Evolutionary conservation across 1,140 invertebrate species (phyloP), one percentile per base, ranked within the genome.

Genomic region (Eufriesea mexicana): DNA sequence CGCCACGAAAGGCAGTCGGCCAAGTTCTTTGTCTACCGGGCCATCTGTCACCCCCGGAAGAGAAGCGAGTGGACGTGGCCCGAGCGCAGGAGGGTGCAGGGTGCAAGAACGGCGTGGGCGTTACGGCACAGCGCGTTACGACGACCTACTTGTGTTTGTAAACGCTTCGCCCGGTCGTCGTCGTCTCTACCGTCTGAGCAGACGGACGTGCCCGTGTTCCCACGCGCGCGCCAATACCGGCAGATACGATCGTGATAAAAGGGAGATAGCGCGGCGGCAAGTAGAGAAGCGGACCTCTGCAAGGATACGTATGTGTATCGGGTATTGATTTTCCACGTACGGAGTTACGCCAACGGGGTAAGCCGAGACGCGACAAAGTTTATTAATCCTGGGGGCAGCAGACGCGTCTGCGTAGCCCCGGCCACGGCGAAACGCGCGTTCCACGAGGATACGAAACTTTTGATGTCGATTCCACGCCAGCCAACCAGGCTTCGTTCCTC

Each of bases 291-390:
- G 79, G 83, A 84, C 89, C 86, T 88, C 86, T 70, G 88, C 82
- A 84, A 74, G 55, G 49, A 87, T 79, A 76, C 79, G 74, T 89
- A 92, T 64, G 83, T 87, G 83, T 92, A 93, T 92, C 83, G 92
- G 88, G 91, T 93, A 92, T 92, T 90, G 92, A 91, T 92, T 92
- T 91, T 91, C 86, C 79, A 25, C 62, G 78, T 78, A 71, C 74
- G 79, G 76, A 84, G 86, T 79, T 84, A 87, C 81, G 86, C 55
- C 85, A 84, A 73, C 85, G 85, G 85, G 85, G 81, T 87, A 87
- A 84, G 86, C 86, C 85, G 86, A 87, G 86, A 87, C 85, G 85
- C 86, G 85, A 87, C 85, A 84, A 86, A 88, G 84, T 89, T 89
- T 89, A 89, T 89, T 89, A 89, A 89, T 89, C 84, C 77, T 88